Evolutionary conservation across 1,140 invertebrate species (phyloP).

Genomic region (Campoletis sonorensis): DNA sequence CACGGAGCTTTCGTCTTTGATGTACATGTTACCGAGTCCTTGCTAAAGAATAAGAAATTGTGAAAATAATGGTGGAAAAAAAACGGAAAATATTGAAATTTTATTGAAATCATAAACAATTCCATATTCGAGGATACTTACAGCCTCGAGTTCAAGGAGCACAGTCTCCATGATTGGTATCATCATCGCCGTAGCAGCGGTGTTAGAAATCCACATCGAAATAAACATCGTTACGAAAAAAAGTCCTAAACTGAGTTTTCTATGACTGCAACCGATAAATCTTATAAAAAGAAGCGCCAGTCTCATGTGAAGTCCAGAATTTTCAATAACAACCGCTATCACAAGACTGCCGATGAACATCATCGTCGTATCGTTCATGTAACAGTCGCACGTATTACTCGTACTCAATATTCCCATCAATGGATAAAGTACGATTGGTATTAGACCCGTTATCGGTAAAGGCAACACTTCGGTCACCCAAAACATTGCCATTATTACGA

Average conservation of each 20-base stretch:
- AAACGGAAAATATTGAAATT: neutral
- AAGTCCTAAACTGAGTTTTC: conserved; percentile 76
- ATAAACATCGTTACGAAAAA: conserved; percentile 80
- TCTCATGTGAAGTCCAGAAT: conserved; percentile 81
- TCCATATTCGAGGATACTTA: conserved; percentile 55
- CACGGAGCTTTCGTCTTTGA: conserved; percentile 52
- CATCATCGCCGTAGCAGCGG: conserved; percentile 81
- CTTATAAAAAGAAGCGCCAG: conserved; percentile 80
- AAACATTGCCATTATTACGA: conserved; percentile 81
- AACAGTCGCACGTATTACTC: conserved; percentile 75
- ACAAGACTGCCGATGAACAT: conserved; percentile 80
- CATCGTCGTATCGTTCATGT: conserved; percentile 82
- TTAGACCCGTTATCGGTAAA: conserved; percentile 80
- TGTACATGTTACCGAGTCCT: conserved; percentile 74
- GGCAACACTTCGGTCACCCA: conserved; percentile 84
- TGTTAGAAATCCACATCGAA: conserved; percentile 82
- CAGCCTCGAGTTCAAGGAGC: conserved; percentile 75
- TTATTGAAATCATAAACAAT: neutral
- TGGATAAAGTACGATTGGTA: conserved; percentile 81
- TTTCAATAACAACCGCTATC: conserved; percentile 82
- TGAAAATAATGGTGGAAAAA: no score
- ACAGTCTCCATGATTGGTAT: conserved; percentile 80
- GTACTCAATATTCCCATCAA: conserved; percentile 78
- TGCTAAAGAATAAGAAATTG: conserved; percentile 63
- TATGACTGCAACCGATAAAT: conserved; percentile 78